A percentile compares a stretch with the other conserved stretches of the same genome.
These are phyloP conservation scores for Acleris sparsana DNA, from an alignment of 2,888 invertebrate species.

Conservation along the genomic window DNA sequence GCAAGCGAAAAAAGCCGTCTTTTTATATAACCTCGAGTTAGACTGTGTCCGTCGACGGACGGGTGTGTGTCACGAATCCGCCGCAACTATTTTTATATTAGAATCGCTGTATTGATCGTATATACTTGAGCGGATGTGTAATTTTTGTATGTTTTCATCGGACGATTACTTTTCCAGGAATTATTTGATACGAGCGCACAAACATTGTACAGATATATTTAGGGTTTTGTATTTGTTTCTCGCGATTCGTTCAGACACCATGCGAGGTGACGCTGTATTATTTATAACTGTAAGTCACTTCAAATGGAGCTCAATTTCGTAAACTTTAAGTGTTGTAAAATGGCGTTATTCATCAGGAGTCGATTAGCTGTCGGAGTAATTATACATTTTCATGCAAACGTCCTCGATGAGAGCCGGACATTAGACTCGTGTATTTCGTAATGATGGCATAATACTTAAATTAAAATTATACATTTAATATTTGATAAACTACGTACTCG, in stretches of 20 bases:
- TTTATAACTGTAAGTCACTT: conserved; percentile 72
- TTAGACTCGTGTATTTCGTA: conserved; percentile 65
- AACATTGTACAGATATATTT: conserved; percentile 77
- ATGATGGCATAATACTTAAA: conserved; percentile 62
- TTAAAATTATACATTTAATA: conserved; percentile 75
- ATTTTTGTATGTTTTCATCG: conserved; percentile 61
- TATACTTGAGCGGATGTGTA: conserved; percentile 61
- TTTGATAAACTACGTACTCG: conserved; percentile 80
- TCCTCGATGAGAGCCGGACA: conserved; percentile 76
- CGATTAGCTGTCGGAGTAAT: conserved; percentile 63
- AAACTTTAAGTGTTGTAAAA: conserved; percentile 72
- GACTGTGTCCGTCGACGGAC: conserved; percentile 76
- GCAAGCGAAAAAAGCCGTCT: conserved; percentile 72
- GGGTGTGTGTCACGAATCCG: conserved; percentile 65
- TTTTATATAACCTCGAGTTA: conserved; percentile 71
- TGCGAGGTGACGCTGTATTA: conserved; percentile 50
- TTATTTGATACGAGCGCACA: conserved; percentile 80
- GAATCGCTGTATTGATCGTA: conserved; percentile 63
- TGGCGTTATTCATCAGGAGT: conserved; percentile 64
- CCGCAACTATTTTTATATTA: conserved; percentile 78
- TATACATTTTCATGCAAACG: conserved; percentile 72
- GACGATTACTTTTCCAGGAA: conserved; percentile 64
- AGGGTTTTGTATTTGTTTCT: conserved; percentile 60
- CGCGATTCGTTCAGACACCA: conserved; percentile 57
- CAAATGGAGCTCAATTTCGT: conserved; percentile 81